Base-by-base conservation (phyloP, 2,888 invertebrate genomes). In the Xylota sylvarum region DNA sequence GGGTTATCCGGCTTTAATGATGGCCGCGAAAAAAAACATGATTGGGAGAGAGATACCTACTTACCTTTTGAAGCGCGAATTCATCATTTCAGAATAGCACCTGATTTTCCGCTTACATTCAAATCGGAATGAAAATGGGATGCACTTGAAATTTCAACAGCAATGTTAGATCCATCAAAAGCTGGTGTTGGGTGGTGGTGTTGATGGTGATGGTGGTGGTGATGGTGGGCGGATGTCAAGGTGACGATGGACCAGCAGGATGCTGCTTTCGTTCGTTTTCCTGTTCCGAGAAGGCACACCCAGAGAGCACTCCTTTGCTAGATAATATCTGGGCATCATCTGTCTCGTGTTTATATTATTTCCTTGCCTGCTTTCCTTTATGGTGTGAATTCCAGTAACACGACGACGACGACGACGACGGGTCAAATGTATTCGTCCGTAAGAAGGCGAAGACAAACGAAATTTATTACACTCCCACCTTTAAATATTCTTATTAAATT, bases 401-500 rank as follows among this genome's bases (percentile, higher is more conserved):
- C 56, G 43, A 14, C 14, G 14, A n/a, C 9, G 40, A 37, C 10
- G 37, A 37, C n/a, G 14, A 43, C 5, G 43, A 43, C 43, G 52
- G 73, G 79, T 84, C 79, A 73, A 62, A 73, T 56, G 48, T 48
- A 40, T 62, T 72, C 43, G 37, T 37, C 58, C 35, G 23, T 37
- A 60, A 40, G 83, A 43, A 56, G 73, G 43, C 48, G 74, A 80
- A 32, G 73, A 70, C 84, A 76, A 70, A 69, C 64, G 19, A 73
- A 85, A 80, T 80, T 84, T 84, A 84, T 84, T 74, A 74, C 56
- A 67, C 73, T 67, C 52, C 46, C 74, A 70, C 74, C 74, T 76
- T 74, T 43, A 58, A 80, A 69, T 70, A 80, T 62, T 76, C 74
- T 80, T 85, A 80, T 80, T 80, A 85, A 85, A 85, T 85, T 85